Evolutionary conservation across 2,113 vertebrate species (phyloP).

Genomic region (Python bivittatus): DNA sequence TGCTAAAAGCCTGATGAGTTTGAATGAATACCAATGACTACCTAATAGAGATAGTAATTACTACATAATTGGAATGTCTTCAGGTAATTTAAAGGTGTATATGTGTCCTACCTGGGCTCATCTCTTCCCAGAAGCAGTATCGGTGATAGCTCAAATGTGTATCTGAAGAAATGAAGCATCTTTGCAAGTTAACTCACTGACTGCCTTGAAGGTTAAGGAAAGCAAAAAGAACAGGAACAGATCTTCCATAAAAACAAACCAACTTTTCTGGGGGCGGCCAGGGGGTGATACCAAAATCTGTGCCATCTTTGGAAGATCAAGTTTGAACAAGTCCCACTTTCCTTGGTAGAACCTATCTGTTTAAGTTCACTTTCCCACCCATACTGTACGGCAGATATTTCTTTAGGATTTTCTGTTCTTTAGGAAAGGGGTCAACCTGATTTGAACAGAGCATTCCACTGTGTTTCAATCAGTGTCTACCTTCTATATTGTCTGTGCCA

Average conservation of each 20-base stretch:
- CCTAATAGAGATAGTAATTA: slow-evolving; percentile 5
- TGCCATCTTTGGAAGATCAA: not conserved
- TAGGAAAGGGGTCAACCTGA: too few species aligned
- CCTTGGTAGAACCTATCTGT: not conserved
- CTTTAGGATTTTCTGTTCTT: too few species aligned
- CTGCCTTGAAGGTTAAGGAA: not conserved
- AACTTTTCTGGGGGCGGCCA: too few species aligned
- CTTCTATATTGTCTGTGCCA: too few species aligned
- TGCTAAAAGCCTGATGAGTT: not conserved
- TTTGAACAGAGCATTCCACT: too few species aligned
- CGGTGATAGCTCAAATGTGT: not conserved
- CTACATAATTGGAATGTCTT: slow-evolving; percentile 6
- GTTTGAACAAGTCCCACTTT: not conserved
- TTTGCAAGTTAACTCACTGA: not conserved
- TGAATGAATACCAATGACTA: slow-evolving; percentile 9
- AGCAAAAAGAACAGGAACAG: not conserved
- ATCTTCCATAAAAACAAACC: not conserved
- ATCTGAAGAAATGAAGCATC: not conserved
- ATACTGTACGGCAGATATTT: too few species aligned
- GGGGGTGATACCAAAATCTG: not conserved
- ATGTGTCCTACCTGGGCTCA: not conserved
- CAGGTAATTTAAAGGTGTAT: not conserved
- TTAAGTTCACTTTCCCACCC: not conserved
- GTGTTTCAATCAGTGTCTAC: too few species aligned
- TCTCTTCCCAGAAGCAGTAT: not conserved